These are phyloP conservation scores for Emydoidea blandingii DNA, from an alignment of 2,797 vertebrate species.

Conservation along the genomic window DNA sequence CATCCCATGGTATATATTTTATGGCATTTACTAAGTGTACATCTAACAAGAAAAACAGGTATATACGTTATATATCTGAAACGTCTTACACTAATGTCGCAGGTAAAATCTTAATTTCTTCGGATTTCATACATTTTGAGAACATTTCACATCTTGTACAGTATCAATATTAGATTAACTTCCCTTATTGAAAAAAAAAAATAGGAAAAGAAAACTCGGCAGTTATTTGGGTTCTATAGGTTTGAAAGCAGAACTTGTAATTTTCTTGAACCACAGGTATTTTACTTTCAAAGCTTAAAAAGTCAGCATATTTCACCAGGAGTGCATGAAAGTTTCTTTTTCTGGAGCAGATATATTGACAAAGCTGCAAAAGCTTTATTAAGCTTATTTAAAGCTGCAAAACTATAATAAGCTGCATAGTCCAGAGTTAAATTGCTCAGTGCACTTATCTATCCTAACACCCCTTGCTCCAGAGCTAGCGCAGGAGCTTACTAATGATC, in stretches of 20 bases:
- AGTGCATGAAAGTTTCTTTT: neutral
- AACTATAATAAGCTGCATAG: neutral
- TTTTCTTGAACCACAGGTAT: neutral
- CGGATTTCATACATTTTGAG: neutral
- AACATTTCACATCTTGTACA: rapidly evolving
- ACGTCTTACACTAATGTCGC: neutral
- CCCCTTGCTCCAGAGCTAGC: neutral
- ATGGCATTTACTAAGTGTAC: neutral
- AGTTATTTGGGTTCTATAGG: neutral
- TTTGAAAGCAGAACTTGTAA: neutral
- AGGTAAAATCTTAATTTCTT: neutral
- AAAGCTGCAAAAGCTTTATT: neutral
- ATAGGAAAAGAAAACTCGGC: neutral
- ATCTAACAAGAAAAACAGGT: neutral
- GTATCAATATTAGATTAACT: rapidly evolving
- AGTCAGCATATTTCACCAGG: neutral
- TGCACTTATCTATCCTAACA: neutral
- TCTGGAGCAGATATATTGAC: neutral
- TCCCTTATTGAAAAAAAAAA: neutral
- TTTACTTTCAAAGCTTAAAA: neutral
- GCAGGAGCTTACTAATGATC: neutral
- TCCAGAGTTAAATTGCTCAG: neutral
- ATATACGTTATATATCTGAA: neutral
- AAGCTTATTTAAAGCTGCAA: neutral
- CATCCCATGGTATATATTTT: neutral